Percentiles rank a stretch among this genome's conserved stretches.
These are phyloP conservation scores for Sebastes minor DNA, from an alignment of 2,797 vertebrate species.

Conservation along the genomic window DNA sequence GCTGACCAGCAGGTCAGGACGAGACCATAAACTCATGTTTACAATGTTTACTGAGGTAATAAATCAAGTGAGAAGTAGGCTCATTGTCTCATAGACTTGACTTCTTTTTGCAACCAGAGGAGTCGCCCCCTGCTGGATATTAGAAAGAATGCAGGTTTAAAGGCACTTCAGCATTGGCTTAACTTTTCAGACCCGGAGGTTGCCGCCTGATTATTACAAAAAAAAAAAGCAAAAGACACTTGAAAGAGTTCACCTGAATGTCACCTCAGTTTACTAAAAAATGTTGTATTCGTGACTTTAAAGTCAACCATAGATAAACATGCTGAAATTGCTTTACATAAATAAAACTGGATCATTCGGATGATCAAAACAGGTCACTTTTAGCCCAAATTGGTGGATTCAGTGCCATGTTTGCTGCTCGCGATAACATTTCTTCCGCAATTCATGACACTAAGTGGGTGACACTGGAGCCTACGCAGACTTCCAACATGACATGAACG, in stretches of 20 bases:
- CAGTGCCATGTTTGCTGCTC: not conserved
- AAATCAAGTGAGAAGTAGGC: not conserved
- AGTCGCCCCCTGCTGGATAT: not conserved
- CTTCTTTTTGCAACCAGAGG: too few relatives aligned
- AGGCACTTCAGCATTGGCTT: too few relatives aligned
- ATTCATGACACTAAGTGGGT: constrained; percentile 17
- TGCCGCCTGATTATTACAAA: not conserved
- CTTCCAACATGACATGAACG: constrained; percentile 29
- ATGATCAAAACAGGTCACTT: not conserved
- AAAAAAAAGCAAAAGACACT: not conserved
- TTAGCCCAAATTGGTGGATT: not conserved
- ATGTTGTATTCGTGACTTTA: not conserved
- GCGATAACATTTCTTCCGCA: not conserved
- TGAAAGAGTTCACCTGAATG: not conserved
- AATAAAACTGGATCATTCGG: not conserved
- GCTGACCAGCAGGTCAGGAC: too few relatives aligned
- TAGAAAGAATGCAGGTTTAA: not conserved
- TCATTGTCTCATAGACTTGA: not conserved
- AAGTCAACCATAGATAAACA: not conserved
- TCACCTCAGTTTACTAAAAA: not conserved
- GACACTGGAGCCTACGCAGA: constrained; percentile 6
- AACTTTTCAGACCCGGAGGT: accelerated
- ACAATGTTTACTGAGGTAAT: too few relatives aligned
- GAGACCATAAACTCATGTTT: too few relatives aligned
- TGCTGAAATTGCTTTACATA: not conserved